phyloP scores from a whole-genome alignment of 1,140 invertebrate genomes.

The Eumeta japonica region DNA sequence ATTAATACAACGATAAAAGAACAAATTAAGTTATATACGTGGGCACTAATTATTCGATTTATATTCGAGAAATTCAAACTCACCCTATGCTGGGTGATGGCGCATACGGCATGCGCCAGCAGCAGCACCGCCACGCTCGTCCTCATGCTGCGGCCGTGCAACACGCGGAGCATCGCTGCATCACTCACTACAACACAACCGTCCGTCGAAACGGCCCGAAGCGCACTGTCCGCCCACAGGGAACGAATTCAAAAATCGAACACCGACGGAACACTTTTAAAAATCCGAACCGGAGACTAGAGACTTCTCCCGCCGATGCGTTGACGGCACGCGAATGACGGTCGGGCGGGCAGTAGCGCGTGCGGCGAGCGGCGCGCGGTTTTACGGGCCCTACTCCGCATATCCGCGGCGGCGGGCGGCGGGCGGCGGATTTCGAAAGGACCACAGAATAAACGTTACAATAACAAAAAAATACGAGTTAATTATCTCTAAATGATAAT shows the following conservation, averaged over 20 bases:
- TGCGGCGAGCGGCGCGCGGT: constrained; percentile 29
- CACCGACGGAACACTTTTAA: no score
- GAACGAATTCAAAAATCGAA: constrained; percentile 16
- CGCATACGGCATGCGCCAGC: constrained; percentile 42
- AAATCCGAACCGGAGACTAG: constrained; percentile 2
- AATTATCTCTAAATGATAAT: no score
- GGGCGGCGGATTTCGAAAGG: constrained; percentile 55
- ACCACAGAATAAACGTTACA: no score
- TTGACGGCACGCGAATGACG: constrained; percentile 28
- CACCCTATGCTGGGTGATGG: constrained; percentile 48
- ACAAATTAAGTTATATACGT: no score
- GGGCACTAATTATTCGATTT: no score
- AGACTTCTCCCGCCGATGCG: constrained; percentile 12
- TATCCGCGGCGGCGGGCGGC: no score
- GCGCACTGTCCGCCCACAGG: constrained; percentile 16
- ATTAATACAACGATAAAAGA: no score
- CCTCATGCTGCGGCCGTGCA: constrained; percentile 50
- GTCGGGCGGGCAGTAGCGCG: constrained; percentile 31
- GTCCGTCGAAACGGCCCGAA: constrained; percentile 17
- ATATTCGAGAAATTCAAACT: no score
- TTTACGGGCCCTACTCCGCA: constrained; percentile 51
- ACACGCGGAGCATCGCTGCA: constrained; percentile 41
- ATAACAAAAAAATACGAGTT: no score
- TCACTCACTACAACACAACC: constrained; percentile 40
- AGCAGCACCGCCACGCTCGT: constrained; percentile 34